Evolutionary conservation across 2,888 invertebrate genomes (phyloP).

Genomic region (Erebia ligea): DNA sequence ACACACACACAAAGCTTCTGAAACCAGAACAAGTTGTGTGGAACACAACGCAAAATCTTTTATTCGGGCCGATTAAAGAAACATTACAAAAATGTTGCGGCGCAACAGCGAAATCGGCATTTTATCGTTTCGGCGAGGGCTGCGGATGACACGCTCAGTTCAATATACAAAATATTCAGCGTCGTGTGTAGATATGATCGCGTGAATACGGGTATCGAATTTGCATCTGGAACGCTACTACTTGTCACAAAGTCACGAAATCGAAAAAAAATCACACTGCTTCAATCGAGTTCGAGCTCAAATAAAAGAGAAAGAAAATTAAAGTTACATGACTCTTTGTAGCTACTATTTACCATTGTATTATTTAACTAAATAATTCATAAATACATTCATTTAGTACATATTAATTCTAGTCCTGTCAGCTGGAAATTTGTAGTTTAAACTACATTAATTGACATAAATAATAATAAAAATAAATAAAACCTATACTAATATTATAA

Average conservation of each 20-base stretch:
- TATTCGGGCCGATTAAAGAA: slow-evolving; percentile 44
- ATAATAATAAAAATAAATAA: too few species aligned
- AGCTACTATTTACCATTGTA: too few species aligned
- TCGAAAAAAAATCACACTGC: background rate
- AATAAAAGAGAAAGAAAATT: background rate
- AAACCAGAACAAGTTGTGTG: background rate
- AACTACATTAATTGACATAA: too few species aligned
- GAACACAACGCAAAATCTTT: slow-evolving; percentile 29
- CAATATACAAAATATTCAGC: slow-evolving; percentile 69
- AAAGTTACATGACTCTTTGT: too few species aligned
- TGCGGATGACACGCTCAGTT: slow-evolving; percentile 58
- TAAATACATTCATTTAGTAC: too few species aligned
- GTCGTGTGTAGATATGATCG: slow-evolving; percentile 74
- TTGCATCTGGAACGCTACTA: slow-evolving; percentile 55
- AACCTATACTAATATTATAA: too few species aligned
- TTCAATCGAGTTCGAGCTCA: background rate
- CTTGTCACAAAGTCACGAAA: slow-evolving; percentile 40
- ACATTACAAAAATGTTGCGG: slow-evolving; percentile 47
- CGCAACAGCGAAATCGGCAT: slow-evolving; percentile 52
- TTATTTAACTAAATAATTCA: too few species aligned
- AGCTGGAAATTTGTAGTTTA: too few species aligned
- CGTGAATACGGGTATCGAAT: slow-evolving; percentile 66
- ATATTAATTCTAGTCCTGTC: too few species aligned
- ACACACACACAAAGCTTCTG: background rate
- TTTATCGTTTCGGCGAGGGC: slow-evolving; percentile 52